phyloP scores from a whole-genome alignment of 2,888 invertebrate genomes.

The Drosophila nigritarsus region DNA sequence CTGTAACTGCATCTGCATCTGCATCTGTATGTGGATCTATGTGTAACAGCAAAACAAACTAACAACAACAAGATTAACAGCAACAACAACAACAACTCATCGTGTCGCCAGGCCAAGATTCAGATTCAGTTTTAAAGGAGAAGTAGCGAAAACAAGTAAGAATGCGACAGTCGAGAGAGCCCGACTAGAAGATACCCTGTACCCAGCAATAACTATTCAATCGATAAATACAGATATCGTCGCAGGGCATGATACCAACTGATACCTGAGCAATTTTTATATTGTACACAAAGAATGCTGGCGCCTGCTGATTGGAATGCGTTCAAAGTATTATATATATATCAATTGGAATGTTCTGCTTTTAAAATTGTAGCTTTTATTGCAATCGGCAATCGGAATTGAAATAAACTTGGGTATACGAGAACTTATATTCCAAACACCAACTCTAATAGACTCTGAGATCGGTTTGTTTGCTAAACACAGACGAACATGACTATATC shows the following conservation, averaged over 20 bases:
- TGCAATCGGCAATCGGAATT: neutral
- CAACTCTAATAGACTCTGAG: neutral
- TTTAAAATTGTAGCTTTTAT: neutral
- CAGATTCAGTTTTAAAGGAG: slow-evolving; percentile 28
- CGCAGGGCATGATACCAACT: neutral
- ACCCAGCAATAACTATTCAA: neutral
- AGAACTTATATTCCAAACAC: neutral
- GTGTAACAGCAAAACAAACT: slow-evolving; percentile 41
- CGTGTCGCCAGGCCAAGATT: slow-evolving; percentile 47
- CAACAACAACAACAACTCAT: slow-evolving; percentile 28
- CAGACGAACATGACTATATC: neutral
- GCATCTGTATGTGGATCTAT: slow-evolving; percentile 38
- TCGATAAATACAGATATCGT: neutral
- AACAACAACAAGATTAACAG: slow-evolving; percentile 40
- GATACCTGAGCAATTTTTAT: neutral
- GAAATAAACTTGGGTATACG: neutral
- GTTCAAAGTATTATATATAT: neutral
- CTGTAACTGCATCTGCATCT: slow-evolving; percentile 29
- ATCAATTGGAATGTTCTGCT: neutral
- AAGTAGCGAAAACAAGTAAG: slow-evolving; percentile 36
- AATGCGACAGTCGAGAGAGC: neutral
- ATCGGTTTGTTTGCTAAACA: neutral
- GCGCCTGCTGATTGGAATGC: neutral
- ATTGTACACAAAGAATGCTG: neutral
- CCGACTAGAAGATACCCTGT: neutral